Evolutionary conservation across 2,113 vertebrate species (phyloP), one percentile per base, ranked within the genome.

Genomic region (Ibidorhyncha struthersii): DNA sequence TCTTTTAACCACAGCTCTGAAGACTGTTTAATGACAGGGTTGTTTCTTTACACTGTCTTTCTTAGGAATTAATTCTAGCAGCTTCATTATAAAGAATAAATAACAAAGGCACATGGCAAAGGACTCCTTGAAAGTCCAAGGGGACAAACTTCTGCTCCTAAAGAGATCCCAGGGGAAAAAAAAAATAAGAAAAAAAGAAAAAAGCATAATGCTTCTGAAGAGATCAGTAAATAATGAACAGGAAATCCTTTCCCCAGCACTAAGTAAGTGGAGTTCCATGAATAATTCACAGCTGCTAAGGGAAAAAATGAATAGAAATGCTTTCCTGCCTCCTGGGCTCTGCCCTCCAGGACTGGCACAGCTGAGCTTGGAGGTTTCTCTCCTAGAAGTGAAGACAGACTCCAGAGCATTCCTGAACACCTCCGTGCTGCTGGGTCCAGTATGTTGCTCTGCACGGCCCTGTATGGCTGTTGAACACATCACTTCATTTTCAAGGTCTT

Each of bases 71-170:
- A 91, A 89, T 94, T 84, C 50, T 16, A 89, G 50, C 56, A 89
- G 81, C 69, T 91, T 94, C 90, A 74, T 96, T 67, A 74, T 53
- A 77, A 91, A 91, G 84, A 94, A 87, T 84, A 91, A 96, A 84
- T 66, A 82, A 78, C 72, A 84, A 80, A 93, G 63, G 63, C 79
- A 58, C 25, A 30, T 71, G 63, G 52, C 58, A 94, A 78, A 95
- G 63, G 50, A 91, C 81, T 91, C 45, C 50, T 91, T 81, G 41
- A 49, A 81, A 61, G 38, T 91, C 93, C 55, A 52, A 19, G 22
- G 58, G 81, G 55, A 67, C 19, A 70, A 89, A 61, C 12, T 72
- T 80, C 55, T 56, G 49, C 22, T 83, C 43, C 67, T 61, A 13
- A 76, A 63, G n/a, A 65, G 66, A 82, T 29, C 34, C 41, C 6